phyloP scores from a whole-genome alignment of 2,888 invertebrate genomes.

The Apotomis turbidana region DNA sequence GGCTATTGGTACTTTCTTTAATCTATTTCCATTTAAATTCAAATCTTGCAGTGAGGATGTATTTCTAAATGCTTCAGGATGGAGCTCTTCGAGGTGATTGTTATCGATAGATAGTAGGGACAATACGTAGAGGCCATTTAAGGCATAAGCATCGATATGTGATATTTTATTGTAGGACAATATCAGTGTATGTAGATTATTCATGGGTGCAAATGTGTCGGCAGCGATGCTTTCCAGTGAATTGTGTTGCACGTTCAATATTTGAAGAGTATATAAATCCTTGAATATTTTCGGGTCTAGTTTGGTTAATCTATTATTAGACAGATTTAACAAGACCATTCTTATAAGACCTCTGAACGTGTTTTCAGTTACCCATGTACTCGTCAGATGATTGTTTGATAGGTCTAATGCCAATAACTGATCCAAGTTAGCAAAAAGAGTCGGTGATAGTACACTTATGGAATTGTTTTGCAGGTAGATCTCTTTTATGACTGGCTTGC shows the following conservation, averaged over 20 bases:
- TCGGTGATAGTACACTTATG: conserved; percentile 92
- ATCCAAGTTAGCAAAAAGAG: conserved; percentile 92
- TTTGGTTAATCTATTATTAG: conserved; percentile 91
- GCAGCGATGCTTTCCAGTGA: conserved; percentile 92
- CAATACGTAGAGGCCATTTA: conserved; percentile 94
- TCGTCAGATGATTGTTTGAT: conserved; percentile 93
- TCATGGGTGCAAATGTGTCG: conserved; percentile 95
- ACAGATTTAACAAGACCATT: conserved; percentile 93
- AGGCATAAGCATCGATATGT: conserved; percentile 92
- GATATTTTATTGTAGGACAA: conserved; percentile 93
- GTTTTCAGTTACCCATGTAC: conserved; percentile 92
- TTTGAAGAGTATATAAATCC: conserved; percentile 93
- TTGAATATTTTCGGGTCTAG: conserved; percentile 93
- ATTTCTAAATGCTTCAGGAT: conserved; percentile 94
- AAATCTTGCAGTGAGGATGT: conserved; percentile 95
- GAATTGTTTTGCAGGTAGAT: conserved; percentile 96
- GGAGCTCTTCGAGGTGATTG: conserved; percentile 92
- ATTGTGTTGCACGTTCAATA: conserved; percentile 93
- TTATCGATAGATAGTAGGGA: conserved; percentile 93
- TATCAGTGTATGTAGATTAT: conserved; percentile 94
- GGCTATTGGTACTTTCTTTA: conserved; percentile 91
- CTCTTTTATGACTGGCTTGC: conserved; percentile 91
- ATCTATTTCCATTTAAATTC: conserved; percentile 93
- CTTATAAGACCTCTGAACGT: conserved; percentile 95
- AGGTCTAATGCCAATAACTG: conserved; percentile 92